Conservation (phyloP, 2,888 invertebrate species). For the Argynnis bischoffii region DNA sequence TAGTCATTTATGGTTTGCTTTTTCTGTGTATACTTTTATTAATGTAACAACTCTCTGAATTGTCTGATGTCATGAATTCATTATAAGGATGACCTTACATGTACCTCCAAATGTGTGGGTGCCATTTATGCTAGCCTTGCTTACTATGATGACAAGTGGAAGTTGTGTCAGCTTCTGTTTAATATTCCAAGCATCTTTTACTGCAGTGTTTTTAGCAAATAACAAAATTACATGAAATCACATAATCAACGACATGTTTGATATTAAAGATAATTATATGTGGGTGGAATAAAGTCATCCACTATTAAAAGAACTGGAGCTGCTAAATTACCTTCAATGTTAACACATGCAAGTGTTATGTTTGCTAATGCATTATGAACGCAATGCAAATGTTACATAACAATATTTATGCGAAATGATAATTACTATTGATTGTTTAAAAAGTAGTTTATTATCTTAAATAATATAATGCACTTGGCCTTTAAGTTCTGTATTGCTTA, state of each 20-base stretch:
- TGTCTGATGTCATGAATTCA: constrained; percentile 39
- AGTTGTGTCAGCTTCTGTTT: constrained; percentile 31
- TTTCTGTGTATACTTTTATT: constrained; percentile 9
- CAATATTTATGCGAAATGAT: constrained; percentile 32
- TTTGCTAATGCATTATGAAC: constrained; percentile 42
- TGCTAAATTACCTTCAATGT: constrained; percentile 62
- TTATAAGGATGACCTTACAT: constrained; percentile 36
- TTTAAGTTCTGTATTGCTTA: neutral
- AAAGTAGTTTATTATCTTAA: constrained; percentile 1
- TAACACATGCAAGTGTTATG: constrained; percentile 48
- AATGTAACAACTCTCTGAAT: constrained; percentile 28
- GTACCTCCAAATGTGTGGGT: constrained; percentile 32
- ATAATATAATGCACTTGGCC: neutral
- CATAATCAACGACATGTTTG: constrained; percentile 43
- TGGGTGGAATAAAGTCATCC: constrained; percentile 65
- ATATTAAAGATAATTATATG: constrained; percentile 46
- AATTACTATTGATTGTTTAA: constrained; percentile 19
- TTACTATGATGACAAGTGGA: constrained; percentile 28
- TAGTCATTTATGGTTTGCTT: neutral
- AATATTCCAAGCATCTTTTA: constrained; percentile 25
- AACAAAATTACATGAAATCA: constrained; percentile 34
- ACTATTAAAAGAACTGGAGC: constrained; percentile 62
- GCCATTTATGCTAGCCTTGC: constrained; percentile 26
- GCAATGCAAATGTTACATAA: constrained; percentile 49
- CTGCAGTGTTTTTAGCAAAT: constrained; percentile 24